Percentiles rank a stretch among this genome's conserved stretches.
phyloP scores from a whole-genome alignment of 1,140 invertebrate genomes.

The Papilio polytes region DNA sequence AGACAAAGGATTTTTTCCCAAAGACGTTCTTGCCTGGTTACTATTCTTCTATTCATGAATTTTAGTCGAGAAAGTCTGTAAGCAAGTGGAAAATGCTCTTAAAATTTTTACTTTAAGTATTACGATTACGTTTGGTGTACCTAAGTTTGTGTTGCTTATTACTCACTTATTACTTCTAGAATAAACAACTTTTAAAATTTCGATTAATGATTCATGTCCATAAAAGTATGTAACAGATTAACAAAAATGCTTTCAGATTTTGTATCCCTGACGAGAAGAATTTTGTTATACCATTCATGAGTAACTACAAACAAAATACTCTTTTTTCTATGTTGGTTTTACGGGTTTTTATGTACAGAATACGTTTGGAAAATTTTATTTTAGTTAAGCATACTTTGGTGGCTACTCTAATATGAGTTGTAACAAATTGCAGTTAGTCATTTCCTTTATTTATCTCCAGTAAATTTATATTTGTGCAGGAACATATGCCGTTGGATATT shows the following conservation, averaged over 20 bases:
- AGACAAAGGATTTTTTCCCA: conserved; percentile 33
- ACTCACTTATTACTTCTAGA: not conserved
- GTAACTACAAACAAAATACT: too few relatives aligned
- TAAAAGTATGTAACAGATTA: too few relatives aligned
- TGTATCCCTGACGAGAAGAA: too few relatives aligned
- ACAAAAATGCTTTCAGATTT: too few relatives aligned
- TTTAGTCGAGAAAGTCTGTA: conserved; percentile 11
- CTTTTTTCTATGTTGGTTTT: too few relatives aligned
- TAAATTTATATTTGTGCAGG: not conserved
- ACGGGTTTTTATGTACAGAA: too few relatives aligned
- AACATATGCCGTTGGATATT: not conserved
- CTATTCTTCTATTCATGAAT: conserved; percentile 20
- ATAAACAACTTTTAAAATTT: too few relatives aligned
- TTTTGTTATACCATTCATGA: too few relatives aligned
- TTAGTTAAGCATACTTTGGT: not conserved
- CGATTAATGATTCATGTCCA: too few relatives aligned
- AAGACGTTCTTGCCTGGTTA: not conserved
- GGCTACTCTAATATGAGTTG: not conserved
- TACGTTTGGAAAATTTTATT: not conserved
- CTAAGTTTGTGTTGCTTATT: not conserved
- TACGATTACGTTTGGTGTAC: not conserved
- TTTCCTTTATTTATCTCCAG: conserved; percentile 11
- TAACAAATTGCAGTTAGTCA: not conserved
- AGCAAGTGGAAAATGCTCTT: not conserved
- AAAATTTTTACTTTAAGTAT: not conserved